Conservation (phyloP, 2,797 vertebrate species). For the Centropyge bicolor region DNA sequence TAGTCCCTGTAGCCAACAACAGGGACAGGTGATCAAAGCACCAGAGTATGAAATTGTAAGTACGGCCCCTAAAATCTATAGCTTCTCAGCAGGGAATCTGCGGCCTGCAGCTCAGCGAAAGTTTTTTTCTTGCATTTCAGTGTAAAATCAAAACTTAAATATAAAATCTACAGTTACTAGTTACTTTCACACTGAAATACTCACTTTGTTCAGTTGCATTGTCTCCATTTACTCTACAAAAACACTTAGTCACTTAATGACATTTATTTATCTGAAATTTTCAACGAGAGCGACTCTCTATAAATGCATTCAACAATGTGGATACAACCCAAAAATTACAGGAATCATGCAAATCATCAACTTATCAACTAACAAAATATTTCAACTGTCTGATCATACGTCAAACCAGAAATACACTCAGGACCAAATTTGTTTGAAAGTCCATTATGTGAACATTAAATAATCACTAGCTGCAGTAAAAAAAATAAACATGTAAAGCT, state of each 20-base stretch:
- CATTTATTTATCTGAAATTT: neutral
- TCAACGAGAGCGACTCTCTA: neutral
- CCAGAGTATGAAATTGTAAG: neutral
- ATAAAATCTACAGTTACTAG: neutral
- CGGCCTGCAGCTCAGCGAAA: neutral
- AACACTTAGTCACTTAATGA: no score
- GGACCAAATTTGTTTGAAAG: no score
- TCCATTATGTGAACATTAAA: conserved; percentile 12
- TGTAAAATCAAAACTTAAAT: neutral
- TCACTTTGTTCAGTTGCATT: neutral
- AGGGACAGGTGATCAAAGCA: neutral
- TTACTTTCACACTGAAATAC: neutral
- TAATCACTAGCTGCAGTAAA: neutral
- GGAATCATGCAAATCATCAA: neutral
- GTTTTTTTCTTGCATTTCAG: no score
- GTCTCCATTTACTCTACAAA: neutral
- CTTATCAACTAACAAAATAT: neutral
- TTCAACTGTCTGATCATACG: neutral
- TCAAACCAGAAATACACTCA: conserved; percentile 15
- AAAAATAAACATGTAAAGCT: neutral
- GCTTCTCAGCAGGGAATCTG: neutral
- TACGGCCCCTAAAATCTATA: neutral
- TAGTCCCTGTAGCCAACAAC: neutral
- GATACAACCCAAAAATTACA: neutral
- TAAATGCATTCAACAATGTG: neutral